Percentiles rank a stretch among this genome's conserved stretches.
phyloP scores from a whole-genome alignment of 1,140 invertebrate species.

The Zaprionus davidi region DNA sequence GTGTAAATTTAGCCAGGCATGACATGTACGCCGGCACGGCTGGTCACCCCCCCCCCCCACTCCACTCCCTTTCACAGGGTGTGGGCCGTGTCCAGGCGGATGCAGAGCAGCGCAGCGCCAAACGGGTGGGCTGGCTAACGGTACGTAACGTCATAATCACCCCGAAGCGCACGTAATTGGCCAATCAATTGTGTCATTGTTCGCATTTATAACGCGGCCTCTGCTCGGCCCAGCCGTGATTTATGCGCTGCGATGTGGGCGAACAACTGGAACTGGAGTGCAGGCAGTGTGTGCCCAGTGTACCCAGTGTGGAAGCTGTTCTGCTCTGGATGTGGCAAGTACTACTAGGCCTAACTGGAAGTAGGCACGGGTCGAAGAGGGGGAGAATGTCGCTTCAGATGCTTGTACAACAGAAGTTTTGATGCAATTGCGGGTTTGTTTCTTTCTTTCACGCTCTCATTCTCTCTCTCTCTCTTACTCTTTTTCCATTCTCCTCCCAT shows the following conservation, averaged over 20 bases:
- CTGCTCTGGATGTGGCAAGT: constrained; percentile 7
- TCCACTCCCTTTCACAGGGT: background rate
- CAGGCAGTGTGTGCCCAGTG: background rate
- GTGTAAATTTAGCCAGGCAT: constrained; percentile 80
- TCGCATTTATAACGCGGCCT: constrained; percentile 83
- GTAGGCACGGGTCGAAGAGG: background rate
- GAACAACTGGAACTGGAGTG: constrained; percentile 4
- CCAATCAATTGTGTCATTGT: constrained; percentile 84
- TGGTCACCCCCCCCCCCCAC: constrained; percentile 17
- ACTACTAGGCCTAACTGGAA: constrained; percentile 39
- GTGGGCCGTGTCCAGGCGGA: constrained; percentile 2
- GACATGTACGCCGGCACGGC: constrained; percentile 53
- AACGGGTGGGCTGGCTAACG: constrained; percentile 59
- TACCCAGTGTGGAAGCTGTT: background rate
- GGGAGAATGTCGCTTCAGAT: constrained; percentile 28
- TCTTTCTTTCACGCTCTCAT: constrained; percentile 23
- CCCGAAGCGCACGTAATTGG: constrained; percentile 83
- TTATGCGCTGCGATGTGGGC: constrained; percentile 52
- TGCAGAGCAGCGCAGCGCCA: constrained; percentile 11
- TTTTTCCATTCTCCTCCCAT: constrained; percentile 37
- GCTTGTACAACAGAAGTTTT: constrained; percentile 67
- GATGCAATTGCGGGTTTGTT: constrained; percentile 62
- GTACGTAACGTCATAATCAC: constrained; percentile 82
- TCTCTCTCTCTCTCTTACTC: constrained; percentile 36
- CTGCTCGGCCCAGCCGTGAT: constrained; percentile 58